Percentiles rank a stretch among this genome's conserved stretches.
These are phyloP conservation scores for Squalus acanthias DNA, from an alignment of 2,797 vertebrate species.

Conservation along the genomic window DNA sequence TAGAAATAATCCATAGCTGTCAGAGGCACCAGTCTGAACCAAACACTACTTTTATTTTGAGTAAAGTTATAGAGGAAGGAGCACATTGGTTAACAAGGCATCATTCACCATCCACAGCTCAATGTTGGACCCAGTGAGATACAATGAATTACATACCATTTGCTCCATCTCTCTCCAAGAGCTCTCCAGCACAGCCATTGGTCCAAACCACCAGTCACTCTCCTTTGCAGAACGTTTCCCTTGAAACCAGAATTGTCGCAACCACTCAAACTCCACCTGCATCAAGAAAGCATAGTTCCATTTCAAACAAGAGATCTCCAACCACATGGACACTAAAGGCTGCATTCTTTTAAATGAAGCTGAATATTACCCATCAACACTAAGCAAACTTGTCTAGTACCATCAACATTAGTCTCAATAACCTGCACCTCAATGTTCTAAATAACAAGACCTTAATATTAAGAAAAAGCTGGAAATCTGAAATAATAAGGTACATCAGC, in stretches of 20 bases:
- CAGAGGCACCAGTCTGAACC: background rate
- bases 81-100: background rate
- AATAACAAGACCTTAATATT: background rate
- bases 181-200: constrained; percentile 79
- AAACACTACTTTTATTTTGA: background rate
- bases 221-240: constrained; percentile 79
- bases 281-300: constrained; percentile 19
- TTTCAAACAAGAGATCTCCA: background rate
- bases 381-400: background rate
- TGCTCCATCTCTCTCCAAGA: constrained; percentile 87
- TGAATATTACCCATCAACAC: background rate
- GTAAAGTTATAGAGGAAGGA: background rate
- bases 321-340: background rate
- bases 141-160: constrained; percentile 66
- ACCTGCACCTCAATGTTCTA: background rate
- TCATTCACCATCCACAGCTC: background rate
- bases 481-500: background rate
- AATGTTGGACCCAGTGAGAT: background rate
- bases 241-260: constrained; percentile 97
- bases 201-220: constrained; percentile 85
- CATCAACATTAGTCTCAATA: background rate
- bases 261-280: constrained; percentile 94
- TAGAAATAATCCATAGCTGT: background rate
- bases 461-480: background rate
- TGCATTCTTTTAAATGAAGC: background rate